Base-by-base conservation (phyloP, 2,797 vertebrate species). In the Poeciliopsis gracilis region DNA sequence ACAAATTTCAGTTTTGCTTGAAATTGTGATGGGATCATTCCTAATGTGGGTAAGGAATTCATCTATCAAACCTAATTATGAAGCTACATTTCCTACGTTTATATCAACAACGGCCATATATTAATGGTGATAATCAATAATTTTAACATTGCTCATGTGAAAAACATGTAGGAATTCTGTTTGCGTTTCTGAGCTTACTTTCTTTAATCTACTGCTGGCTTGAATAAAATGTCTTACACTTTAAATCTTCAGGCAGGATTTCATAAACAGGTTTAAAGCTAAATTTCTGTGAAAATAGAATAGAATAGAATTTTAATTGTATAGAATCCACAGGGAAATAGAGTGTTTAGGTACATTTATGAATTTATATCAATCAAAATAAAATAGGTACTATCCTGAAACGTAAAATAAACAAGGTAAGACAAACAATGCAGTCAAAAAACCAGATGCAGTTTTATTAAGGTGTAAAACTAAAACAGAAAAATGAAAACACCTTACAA, bases 171-270 rank as follows among this genome's bases (percentile, higher is more conserved):
- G 7, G 30, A 33, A 63, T 13, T 30, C 5, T 59, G 57, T 25
- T 16, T 7, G 36, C 8, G 10, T 38, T 66, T 38, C 18, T 66
- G 3, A 38, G 18, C 63, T 30, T 25, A 66, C 0, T 66, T 38
- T 23, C 18, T 41, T 66, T 11, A 41, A 66, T 78, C 85, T 74
- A 73, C 72, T 76, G 45, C 73, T 23, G 83, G 73, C 53, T 72
- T 63, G 45, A 57, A 53, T 28, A 78, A 84, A 86, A 78, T 77
- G 63, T 53, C 30, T 38, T 10, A 55, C 2, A 75, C 76, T 76
- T 72, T 67, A 51, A n/a, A 16, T 36, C 49, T 53, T 55, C 73
- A 77, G 74, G 30, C 47, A 18, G 49, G 51, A 77, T 59, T 66
- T 70, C 66, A 72, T 76, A 33, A 71, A 81, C 59, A 80, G 63